Base-by-base conservation (phyloP, 1,140 invertebrate genomes). In the Pseudomyrmex concolor region DNA sequence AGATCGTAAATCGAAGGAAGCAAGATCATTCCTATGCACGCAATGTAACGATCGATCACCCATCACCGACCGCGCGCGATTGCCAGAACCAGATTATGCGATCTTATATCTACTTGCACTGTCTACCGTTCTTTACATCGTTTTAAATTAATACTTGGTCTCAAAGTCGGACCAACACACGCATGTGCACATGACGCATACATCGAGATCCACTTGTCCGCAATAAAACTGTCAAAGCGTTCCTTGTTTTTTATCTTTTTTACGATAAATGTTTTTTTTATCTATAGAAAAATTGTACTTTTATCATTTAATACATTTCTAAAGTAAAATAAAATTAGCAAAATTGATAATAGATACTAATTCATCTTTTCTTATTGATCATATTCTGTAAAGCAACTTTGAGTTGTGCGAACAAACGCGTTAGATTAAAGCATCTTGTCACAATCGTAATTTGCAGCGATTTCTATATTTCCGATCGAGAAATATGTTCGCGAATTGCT, bases 21-120 rank as follows among this genome's bases (percentile, higher is more conserved):
- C 85, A 84, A 86, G 77, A 88, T 88, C 86, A 85, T 84, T 84
- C 78, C 84, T 85, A 90, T 88, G 89, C 90, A 90, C 85, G 89
- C 90, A 67, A 91, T 88, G 84, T 81, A 72, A 85, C 87, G 87
- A 90, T 90, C 90, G 89, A 91, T 91, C 89, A 91, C 89, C 84
- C 78, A 90, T 90, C 88, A 87, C 82, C 68, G 77, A 83, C 81
- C 72, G 72, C 60, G 80, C 73, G 72, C 66, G 80, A 83, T 83
- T 80, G 68, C 76, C 86, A 17, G 51, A 83, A 64, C 60, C 54
- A 83, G 81, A 83, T 83, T 83, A 66, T 64, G 34, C 72, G 81
- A 77, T 74, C 19, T 17, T 66, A 66, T 77, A 77, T 19, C 43
- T 48, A 54, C 50, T 63, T 62, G 19, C 17, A 34, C 72, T 22